Percentiles rank a stretch among this genome's conserved stretches.
phyloP scores from a whole-genome alignment of 92 coral and sea anemone species.

The Palythoa caribaeorum region DNA sequence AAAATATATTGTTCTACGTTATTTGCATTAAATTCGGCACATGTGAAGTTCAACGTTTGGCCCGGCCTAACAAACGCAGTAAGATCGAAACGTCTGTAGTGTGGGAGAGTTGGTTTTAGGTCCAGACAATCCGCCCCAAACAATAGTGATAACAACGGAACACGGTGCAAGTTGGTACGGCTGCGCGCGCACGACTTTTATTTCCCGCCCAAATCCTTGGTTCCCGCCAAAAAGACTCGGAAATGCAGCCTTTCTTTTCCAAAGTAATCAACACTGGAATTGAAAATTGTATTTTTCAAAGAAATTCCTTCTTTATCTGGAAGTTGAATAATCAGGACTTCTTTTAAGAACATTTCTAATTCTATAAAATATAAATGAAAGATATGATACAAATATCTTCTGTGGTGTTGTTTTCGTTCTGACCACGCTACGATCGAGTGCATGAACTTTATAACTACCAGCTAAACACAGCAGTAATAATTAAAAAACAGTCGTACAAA shows the following conservation, averaged over 20 bases:
- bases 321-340: neutral
- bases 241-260: neutral
- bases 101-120: too few relatives aligned
- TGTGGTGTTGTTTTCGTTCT: neutral
- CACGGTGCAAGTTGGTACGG: neutral
- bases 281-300: neutral
- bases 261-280: neutral
- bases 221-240: neutral
- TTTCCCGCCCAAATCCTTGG: slow-evolving; percentile 2
- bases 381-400: neutral
- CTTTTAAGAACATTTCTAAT: neutral
- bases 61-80: too few relatives aligned
- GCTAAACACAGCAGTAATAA: slow-evolving; percentile 2
- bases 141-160: too few relatives aligned
- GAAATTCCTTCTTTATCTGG: neutral
- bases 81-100: too few relatives aligned
- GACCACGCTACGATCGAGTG: neutral
- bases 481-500: neutral
- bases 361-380: neutral
- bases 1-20: too few relatives aligned
- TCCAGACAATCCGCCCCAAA: too few relatives aligned
- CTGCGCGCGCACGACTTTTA: neutral
- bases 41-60: too few relatives aligned
- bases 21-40: too few relatives aligned
- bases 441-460: neutral